Percentiles rank a stretch among this genome's conserved stretches.
Evolutionary conservation across 2,888 invertebrate species (phyloP).

Genomic region (Dione juno): DNA sequence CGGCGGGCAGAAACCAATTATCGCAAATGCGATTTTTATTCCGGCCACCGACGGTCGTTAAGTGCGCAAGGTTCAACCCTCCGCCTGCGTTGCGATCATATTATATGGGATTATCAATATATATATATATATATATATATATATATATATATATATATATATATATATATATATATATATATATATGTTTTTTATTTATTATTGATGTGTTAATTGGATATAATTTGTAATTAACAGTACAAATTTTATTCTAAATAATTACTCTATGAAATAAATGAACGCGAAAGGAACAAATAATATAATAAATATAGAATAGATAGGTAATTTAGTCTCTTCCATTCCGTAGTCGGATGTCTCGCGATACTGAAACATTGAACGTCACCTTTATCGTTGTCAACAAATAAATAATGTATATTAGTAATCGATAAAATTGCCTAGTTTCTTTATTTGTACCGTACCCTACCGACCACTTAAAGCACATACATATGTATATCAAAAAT

Average conservation of each 20-base stretch:
- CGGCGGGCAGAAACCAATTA: slow-evolving; percentile 51
- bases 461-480: not conserved
- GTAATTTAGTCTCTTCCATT: no score
- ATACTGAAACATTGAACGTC: no score
- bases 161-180: no score
- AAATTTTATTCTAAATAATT: not conserved
- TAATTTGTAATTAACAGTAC: not conserved
- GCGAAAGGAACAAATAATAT: no score
- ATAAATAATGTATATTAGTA: no score
- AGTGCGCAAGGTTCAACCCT: slow-evolving; percentile 28
- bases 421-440: no score
- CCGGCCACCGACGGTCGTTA: slow-evolving; percentile 53
- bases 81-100: slow-evolving; percentile 12
- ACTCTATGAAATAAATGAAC: not conserved
- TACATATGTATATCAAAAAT: not conserved
- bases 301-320: no score
- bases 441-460: not conserved
- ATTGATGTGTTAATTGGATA: not conserved
- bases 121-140: not conserved
- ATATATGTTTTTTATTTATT: slow-evolving; percentile 11
- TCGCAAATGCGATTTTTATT: slow-evolving; percentile 73
- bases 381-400: no score
- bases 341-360: no score
- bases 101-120: slow-evolving; percentile 19
- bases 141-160: no score